A percentile compares a stretch with the other conserved stretches of the same genome.
Conservation (phyloP, 2,797 vertebrate genomes). For the Gymnothorax javanicus region DNA sequence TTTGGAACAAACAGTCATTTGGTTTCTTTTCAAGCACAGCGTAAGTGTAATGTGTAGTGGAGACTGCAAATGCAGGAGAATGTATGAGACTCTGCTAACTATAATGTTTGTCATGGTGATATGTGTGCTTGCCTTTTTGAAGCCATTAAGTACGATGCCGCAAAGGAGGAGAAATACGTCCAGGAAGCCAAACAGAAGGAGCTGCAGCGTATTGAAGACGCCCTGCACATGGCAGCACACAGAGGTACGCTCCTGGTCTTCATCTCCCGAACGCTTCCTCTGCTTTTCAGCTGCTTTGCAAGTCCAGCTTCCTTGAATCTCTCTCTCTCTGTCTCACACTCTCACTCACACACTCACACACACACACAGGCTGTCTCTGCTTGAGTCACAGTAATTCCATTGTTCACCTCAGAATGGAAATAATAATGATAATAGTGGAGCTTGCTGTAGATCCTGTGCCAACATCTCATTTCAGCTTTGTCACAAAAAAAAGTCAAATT, state of each 20-base stretch:
- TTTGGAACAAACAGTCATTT: not conserved
- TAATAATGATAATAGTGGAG: not conserved
- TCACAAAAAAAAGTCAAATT: not conserved
- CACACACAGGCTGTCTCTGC: not conserved
- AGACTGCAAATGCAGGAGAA: not conserved
- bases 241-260: constrained; percentile 76
- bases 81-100: not conserved
- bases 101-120: not conserved
- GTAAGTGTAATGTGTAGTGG: too few relatives aligned
- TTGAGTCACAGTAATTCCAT: not conserved
- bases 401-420: not conserved
- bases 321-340: not conserved
- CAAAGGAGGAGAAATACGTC: constrained; percentile 86
- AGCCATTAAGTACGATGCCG: constrained; percentile 91
- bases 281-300: not conserved
- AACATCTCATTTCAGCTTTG: not conserved
- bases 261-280: not conserved
- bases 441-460: too few relatives aligned
- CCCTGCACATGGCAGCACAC: constrained; percentile 81
- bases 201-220: constrained; percentile 88
- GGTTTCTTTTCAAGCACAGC: not conserved
- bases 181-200: constrained; percentile 92
- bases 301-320: not conserved
- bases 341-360: too few relatives aligned
- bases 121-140: constrained; percentile 36